phyloP scores from a whole-genome alignment of 1,140 invertebrate species.

The Dufourea novaeangliae region DNA sequence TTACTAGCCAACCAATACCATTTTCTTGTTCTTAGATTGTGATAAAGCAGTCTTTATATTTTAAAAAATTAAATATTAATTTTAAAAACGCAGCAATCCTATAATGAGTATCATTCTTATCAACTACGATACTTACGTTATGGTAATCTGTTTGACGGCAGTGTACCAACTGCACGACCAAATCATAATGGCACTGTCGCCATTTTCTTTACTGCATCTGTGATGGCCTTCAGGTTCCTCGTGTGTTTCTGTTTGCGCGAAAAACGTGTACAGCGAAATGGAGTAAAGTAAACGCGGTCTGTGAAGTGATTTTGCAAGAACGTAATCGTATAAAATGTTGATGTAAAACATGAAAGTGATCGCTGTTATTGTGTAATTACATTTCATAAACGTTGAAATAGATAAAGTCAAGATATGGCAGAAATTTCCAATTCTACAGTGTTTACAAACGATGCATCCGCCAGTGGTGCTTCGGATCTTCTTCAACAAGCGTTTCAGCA shows the following conservation, averaged over 20 bases:
- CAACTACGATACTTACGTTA: no score
- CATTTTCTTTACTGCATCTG: slow-evolving; percentile 21
- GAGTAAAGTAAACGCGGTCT: slow-evolving; percentile 37
- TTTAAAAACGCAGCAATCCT: no score
- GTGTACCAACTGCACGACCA: background rate
- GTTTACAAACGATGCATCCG: slow-evolving; percentile 70
- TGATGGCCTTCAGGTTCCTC: slow-evolving; percentile 23
- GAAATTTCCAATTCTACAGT: slow-evolving; percentile 67
- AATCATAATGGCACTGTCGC: background rate
- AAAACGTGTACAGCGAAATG: slow-evolving; percentile 50
- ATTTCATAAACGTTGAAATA: background rate
- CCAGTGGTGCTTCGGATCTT: slow-evolving; percentile 68
- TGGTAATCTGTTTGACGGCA: no score
- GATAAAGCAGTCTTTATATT: no score
- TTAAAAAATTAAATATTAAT: no score
- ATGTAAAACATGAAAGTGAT: slow-evolving; percentile 34
- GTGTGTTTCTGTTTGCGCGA: slow-evolving; percentile 59
- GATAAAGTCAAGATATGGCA: slow-evolving; percentile 61
- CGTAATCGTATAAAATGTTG: slow-evolving; percentile 19
- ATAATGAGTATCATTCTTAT: no score
- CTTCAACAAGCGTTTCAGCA: slow-evolving; percentile 74
- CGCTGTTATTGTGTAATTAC: background rate
- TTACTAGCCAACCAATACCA: no score
- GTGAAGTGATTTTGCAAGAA: slow-evolving; percentile 4
- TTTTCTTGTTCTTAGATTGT: no score